Evolutionary conservation across 2,113 vertebrate genomes (phyloP).

Genomic region (Azemiops feae): DNA sequence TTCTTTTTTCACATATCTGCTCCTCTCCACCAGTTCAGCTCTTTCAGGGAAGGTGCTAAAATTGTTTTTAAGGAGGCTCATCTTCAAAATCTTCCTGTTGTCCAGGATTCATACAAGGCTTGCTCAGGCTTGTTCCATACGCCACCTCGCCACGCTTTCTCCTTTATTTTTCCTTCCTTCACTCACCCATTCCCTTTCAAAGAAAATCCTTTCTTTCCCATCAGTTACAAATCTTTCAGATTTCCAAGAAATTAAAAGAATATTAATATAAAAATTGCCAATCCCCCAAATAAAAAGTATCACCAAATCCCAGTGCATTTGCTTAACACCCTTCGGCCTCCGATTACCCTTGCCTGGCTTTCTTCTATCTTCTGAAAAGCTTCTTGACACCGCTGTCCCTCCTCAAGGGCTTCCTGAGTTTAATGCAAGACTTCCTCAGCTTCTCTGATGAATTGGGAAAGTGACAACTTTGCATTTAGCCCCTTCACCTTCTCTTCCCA

Average conservation of each 20-base stretch:
- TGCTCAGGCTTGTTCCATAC: neutral
- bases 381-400: neutral
- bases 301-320: neutral
- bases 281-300: neutral
- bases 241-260: neutral
- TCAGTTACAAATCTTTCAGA: neutral
- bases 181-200: neutral
- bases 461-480: neutral
- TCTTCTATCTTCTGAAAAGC: neutral
- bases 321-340: neutral
- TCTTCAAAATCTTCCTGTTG: neutral
- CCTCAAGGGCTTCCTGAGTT: neutral
- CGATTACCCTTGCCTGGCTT: neutral
- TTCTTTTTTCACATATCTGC: neutral
- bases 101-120: neutral
- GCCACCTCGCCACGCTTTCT: neutral
- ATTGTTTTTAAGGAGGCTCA: neutral
- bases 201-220: neutral
- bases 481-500: neutral
- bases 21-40: neutral
- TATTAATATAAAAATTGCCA: neutral
- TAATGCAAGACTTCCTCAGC: neutral
- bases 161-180: neutral
- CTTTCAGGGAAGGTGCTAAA: neutral
- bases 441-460: neutral